Percentiles rank a stretch among this genome's conserved stretches.
Conservation (phyloP, 2,888 invertebrate species). For the Corbicula japonica region DNA sequence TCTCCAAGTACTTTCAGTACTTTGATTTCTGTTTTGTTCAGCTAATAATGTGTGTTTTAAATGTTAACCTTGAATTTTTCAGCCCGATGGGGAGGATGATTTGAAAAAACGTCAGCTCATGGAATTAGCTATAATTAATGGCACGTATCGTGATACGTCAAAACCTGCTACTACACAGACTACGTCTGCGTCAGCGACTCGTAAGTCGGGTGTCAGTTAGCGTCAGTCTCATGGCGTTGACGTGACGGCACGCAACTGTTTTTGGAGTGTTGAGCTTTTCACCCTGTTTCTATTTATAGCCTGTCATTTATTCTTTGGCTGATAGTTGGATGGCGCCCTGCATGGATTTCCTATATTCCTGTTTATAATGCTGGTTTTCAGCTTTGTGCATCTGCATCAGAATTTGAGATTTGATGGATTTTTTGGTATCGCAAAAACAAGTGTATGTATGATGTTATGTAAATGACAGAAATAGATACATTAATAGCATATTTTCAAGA, state of each 20-base stretch:
- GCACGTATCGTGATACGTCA: conserved; percentile 92
- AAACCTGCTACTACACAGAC: conserved; percentile 79
- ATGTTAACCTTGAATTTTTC: conserved; percentile 82
- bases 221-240: conserved; percentile 35
- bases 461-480: no score
- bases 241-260: conserved; percentile 48
- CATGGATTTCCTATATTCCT: conserved; percentile 62
- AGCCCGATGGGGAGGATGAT: conserved; percentile 99
- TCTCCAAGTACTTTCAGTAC: conserved; percentile 25
- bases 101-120: conserved; percentile 99
- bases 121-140: conserved; percentile 99
- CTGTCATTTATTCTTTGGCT: conserved; percentile 64
- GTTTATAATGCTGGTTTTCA: conserved; percentile 52
- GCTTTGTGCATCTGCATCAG: conserved; percentile 31
- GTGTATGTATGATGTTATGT: no score
- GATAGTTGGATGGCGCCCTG: conserved; percentile 67
- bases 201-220: conserved; percentile 76
- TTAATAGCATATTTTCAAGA: no score
- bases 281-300: conserved; percentile 69
- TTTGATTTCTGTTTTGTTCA: conserved; percentile 25
- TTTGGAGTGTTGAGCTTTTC: conserved; percentile 69
- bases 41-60: conserved; percentile 47
- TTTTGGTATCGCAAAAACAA: no score
- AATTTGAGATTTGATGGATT: no score
- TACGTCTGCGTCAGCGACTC: conserved; percentile 76